These are phyloP conservation scores for Colletes collaris DNA, from an alignment of 2,888 invertebrate species.

Conservation along the genomic window DNA sequence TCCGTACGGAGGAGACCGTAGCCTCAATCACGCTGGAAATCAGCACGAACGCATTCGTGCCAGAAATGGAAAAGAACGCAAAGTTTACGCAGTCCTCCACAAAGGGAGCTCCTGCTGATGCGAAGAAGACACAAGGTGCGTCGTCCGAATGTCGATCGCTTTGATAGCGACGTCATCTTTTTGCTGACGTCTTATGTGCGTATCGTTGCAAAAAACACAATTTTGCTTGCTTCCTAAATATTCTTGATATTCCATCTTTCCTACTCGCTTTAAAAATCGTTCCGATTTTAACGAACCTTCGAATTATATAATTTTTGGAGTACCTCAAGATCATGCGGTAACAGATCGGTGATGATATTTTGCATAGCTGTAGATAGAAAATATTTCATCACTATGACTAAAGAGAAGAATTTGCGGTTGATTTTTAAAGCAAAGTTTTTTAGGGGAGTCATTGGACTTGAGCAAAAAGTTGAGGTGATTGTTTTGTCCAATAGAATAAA, in stretches of 20 bases:
- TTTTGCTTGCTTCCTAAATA: background rate
- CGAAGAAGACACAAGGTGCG: constrained; percentile 89
- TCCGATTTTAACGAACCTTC: background rate
- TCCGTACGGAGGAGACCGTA: constrained; percentile 88
- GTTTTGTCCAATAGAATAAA: too few species aligned
- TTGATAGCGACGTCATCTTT: constrained; percentile 40
- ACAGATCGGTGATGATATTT: background rate
- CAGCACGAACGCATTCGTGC: constrained; percentile 84
- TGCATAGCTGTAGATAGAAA: too few species aligned
- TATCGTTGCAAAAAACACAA: constrained; percentile 1
- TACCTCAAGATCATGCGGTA: background rate
- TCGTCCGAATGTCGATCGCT: constrained; percentile 33
- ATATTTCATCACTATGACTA: too few species aligned
- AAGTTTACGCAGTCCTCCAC: constrained; percentile 88
- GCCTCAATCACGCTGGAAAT: constrained; percentile 84
- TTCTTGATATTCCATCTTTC: background rate
- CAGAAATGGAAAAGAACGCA: constrained; percentile 91
- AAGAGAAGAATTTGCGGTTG: background rate
- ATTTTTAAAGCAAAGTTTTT: too few species aligned
- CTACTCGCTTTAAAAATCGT: too few species aligned
- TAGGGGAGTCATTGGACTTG: too few species aligned
- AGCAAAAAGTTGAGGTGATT: too few species aligned
- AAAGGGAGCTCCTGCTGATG: constrained; percentile 89
- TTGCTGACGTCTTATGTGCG: constrained; percentile 11
- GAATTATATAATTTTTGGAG: background rate